Evolutionary conservation across 2,888 invertebrate species (phyloP).

Genomic region (Nemurella pictetii): DNA sequence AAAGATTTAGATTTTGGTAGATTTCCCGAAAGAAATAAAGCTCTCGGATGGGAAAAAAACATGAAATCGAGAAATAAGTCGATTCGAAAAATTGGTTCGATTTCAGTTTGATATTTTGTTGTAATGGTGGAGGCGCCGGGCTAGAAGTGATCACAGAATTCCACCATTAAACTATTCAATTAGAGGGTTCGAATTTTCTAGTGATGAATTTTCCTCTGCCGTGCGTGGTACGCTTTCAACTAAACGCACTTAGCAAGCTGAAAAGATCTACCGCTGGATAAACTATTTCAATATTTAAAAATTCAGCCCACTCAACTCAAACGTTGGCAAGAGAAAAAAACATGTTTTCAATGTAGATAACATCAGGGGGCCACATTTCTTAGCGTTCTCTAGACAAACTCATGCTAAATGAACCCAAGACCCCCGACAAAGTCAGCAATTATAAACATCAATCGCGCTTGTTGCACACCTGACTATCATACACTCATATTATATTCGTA

Average conservation of each 20-base stretch:
- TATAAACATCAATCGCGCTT: not conserved
- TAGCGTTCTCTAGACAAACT: not conserved
- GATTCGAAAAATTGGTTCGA: not conserved
- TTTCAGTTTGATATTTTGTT: not conserved
- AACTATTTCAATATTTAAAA: not conserved
- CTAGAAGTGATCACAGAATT: not conserved
- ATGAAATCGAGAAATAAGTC: not conserved
- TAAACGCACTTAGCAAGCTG: not conserved
- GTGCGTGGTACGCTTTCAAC: no score
- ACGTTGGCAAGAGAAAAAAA: constrained; percentile 13
- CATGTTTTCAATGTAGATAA: not conserved
- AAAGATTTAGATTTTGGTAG: not conserved
- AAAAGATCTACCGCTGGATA: not conserved
- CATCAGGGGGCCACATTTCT: constrained; percentile 7
- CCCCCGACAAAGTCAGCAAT: not conserved
- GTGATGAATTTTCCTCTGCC: no score
- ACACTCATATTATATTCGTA: no score
- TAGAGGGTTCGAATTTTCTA: no score
- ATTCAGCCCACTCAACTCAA: constrained; percentile 3
- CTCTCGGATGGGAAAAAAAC: not conserved
- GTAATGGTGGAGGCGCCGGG: not conserved
- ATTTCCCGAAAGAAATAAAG: not conserved
- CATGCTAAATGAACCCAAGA: not conserved
- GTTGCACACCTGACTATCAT: constrained; percentile 2
- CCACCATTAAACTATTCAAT: not conserved